Conservation (phyloP, 2,888 invertebrate genomes). For the Sussaba pulchella region DNA sequence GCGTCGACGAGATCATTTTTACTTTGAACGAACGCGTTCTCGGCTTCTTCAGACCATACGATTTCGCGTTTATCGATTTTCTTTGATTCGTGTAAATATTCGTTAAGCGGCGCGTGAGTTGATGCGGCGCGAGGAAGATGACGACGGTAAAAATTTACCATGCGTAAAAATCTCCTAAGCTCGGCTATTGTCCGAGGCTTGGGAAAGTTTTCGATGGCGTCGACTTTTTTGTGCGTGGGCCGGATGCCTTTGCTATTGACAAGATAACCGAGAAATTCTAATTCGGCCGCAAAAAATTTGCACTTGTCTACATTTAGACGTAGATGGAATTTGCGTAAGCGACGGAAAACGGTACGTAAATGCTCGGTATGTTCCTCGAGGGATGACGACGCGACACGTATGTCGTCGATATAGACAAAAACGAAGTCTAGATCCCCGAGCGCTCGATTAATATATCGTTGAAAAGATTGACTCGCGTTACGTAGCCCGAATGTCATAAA, state of each 20-base stretch:
- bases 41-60: no score
- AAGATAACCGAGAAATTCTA: constrained; percentile 61
- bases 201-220: constrained; percentile 36
- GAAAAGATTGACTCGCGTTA: no score
- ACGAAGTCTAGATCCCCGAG: no score
- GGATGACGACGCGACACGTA: constrained; percentile 25
- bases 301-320: constrained; percentile 36
- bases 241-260: constrained; percentile 46
- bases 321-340: constrained; percentile 18
- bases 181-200: constrained; percentile 46
- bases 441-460: no score
- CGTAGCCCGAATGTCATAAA: no score
- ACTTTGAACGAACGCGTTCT: no score
- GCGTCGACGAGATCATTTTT: no score
- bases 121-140: constrained; percentile 58
- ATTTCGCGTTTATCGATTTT: no score
- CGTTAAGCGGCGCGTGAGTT: constrained; percentile 58
- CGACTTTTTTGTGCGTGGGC: constrained; percentile 54
- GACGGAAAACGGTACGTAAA: constrained; percentile 29
- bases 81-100: constrained; percentile 38
- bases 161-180: constrained; percentile 53
- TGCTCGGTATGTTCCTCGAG: constrained; percentile 44
- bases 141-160: constrained; percentile 50
- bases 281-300: constrained; percentile 20
- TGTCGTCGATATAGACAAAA: constrained; percentile 4